These are phyloP conservation scores for Megalonaias nervosa DNA, from an alignment of 1,140 invertebrate species.

Conservation along the genomic window DNA sequence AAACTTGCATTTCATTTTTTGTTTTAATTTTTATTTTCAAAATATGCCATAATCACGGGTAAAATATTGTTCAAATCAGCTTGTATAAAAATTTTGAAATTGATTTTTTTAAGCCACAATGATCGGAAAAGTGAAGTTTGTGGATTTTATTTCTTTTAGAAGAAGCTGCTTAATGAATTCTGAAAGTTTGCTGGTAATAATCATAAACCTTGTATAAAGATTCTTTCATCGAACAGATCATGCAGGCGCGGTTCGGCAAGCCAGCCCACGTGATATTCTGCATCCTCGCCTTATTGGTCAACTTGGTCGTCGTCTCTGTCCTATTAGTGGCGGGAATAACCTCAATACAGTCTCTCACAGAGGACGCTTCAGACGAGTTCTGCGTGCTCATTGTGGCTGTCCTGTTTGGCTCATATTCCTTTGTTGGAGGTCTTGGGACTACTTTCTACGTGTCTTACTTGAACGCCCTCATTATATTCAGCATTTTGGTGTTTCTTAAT, in stretches of 20 bases:
- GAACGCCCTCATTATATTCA: conserved; percentile 68
- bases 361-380: conserved; percentile 56
- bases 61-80: too few species aligned
- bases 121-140: too few species aligned
- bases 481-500: conserved; percentile 54
- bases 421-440: conserved; percentile 69
- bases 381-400: conserved; percentile 59
- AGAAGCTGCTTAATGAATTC: too few species aligned
- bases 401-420: conserved; percentile 67
- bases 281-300: conserved; percentile 66
- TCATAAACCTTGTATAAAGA: too few species aligned
- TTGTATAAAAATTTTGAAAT: too few species aligned
- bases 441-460: conserved; percentile 73
- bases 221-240: conserved; percentile 49
- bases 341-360: conserved; percentile 51
- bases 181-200: too few species aligned
- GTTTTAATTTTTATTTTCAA: too few species aligned
- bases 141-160: too few species aligned
- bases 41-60: too few species aligned
- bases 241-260: conserved; percentile 66
- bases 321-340: conserved; percentile 52
- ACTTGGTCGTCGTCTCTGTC: conserved; percentile 61
- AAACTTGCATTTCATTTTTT: too few species aligned
- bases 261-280: conserved; percentile 64
- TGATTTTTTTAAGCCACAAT: too few species aligned